Conservation (phyloP, 1,140 invertebrate species). For the Sesamia nonagrioides region DNA sequence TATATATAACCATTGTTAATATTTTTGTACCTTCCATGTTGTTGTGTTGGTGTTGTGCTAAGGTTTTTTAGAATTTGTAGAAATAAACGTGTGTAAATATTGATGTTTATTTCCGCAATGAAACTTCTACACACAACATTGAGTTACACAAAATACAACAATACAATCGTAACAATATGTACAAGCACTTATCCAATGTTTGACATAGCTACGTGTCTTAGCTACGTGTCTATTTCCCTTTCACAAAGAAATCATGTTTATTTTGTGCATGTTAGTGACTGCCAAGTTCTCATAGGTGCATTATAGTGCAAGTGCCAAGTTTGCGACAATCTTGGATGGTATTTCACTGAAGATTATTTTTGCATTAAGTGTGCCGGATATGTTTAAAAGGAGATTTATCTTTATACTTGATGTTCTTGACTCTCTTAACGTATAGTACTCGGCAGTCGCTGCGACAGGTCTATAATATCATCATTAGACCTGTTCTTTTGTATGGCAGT, state of each 20-base stretch:
- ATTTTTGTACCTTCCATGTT: too few species aligned
- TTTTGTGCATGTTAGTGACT: not conserved
- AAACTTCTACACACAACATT: not conserved
- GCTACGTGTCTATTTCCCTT: constrained; percentile 1
- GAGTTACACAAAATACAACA: constrained; percentile 6
- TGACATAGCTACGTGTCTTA: constrained; percentile 4
- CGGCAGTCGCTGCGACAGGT: too few species aligned
- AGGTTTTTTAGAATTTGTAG: too few species aligned
- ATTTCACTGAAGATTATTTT: constrained; percentile 32
- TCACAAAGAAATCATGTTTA: not conserved
- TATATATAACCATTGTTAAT: too few species aligned
- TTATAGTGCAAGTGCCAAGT: constrained; percentile 7
- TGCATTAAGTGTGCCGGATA: constrained; percentile 1
- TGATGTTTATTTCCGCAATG: not conserved
- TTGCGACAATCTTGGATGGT: not conserved
- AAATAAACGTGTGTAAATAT: too few species aligned
- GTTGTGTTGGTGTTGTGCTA: too few species aligned
- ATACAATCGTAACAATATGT: constrained; percentile 9
- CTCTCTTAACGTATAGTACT: too few species aligned
- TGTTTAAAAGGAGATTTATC: not conserved
- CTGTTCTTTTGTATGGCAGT: too few species aligned
- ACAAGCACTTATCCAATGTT: constrained; percentile 12
- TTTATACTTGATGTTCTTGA: too few species aligned
- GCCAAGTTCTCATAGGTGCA: constrained; percentile 14
- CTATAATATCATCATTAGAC: too few species aligned